Base-by-base conservation (phyloP, 2,113 vertebrate genomes). In the Rhinichthys klamathensis region DNA sequence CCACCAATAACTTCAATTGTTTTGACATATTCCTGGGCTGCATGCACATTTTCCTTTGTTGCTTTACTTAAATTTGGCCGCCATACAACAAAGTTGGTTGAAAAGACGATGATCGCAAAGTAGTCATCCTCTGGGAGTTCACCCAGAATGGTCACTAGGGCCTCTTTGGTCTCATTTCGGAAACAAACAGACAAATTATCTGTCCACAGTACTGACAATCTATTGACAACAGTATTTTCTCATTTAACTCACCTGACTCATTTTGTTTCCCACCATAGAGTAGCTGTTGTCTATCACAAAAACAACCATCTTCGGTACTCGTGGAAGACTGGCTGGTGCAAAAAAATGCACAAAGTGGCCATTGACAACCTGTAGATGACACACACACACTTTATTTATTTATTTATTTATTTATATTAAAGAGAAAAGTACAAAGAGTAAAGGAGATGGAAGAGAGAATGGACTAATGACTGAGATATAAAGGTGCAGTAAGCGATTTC, bases 341-440 rank as follows among this genome's bases (percentile, higher is more conserved):
- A 95, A 96, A 87, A 91, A 95, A 84, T 96, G 95, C 69, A 96
- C 95, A 90, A 96, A 96, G 84, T 95, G 94, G 49, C 95, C 95
- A 15, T 96, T 95, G 44, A 92, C 91, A 80, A 95, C 87, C 95
- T 96, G 91, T 3, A 80, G 35, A 41, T 3, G 27, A 3, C 23
- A 56, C 54, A 41, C 41, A 41, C 41, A 41, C 41, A 41, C 41
- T 8, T 0, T 41, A 38, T 8, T 7, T 38, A 38, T 38, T 1
- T 38, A 2, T 41, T 1, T 8, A 41, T 41, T 41, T 41, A 8
- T 41, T 49, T 30, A 30, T 30, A 30, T 30, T 49, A 4, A 49
- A 13, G 13, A 49, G 54, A 56, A 56, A 56, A 23, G 54, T 21
- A 23, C 2, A 12, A 83, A 2, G 4, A 77, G 81, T 18, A 63